These are phyloP conservation scores for Lycaena phlaeas DNA, from an alignment of 2,888 invertebrate genomes.

Conservation along the genomic window DNA sequence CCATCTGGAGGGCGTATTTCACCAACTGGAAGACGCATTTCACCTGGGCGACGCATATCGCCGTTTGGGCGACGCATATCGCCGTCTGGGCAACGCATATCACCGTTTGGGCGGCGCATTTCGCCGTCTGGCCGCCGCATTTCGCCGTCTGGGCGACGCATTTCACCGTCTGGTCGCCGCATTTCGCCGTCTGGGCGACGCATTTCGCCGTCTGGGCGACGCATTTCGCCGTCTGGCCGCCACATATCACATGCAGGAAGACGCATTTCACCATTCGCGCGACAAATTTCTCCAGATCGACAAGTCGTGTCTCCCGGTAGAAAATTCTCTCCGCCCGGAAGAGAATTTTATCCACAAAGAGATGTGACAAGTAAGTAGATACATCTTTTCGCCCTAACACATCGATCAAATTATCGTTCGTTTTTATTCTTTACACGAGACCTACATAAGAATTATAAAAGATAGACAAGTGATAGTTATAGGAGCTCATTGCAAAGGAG, in stretches of 20 bases:
- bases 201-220: constrained; percentile 6
- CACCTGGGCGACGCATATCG: constrained; percentile 17
- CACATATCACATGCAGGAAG: constrained; percentile 20
- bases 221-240: constrained; percentile 17
- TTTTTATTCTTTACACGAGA: no score
- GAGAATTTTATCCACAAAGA: neutral
- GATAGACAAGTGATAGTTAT: no score
- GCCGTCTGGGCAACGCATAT: constrained; percentile 11
- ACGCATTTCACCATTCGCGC: constrained; percentile 17
- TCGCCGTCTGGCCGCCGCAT: constrained; percentile 16
- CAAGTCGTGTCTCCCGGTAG: constrained; percentile 20
- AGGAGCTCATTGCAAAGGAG: no score
- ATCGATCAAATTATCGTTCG: no score
- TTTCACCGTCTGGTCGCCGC: constrained; percentile 6
- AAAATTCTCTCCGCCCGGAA: constrained; percentile 12
- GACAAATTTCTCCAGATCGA: constrained; percentile 16
- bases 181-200: constrained; percentile 15
- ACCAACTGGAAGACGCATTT: constrained; percentile 21
- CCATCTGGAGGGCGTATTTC: constrained; percentile 20
- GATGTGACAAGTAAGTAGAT: neutral
- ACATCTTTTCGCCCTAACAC: no score
- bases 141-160: constrained; percentile 10
- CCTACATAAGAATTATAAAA: no score
- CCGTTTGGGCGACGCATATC: neutral
- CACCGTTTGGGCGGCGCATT: constrained; percentile 13